phyloP scores from a whole-genome alignment of 2,797 vertebrate species.

The Octomys mimax region DNA sequence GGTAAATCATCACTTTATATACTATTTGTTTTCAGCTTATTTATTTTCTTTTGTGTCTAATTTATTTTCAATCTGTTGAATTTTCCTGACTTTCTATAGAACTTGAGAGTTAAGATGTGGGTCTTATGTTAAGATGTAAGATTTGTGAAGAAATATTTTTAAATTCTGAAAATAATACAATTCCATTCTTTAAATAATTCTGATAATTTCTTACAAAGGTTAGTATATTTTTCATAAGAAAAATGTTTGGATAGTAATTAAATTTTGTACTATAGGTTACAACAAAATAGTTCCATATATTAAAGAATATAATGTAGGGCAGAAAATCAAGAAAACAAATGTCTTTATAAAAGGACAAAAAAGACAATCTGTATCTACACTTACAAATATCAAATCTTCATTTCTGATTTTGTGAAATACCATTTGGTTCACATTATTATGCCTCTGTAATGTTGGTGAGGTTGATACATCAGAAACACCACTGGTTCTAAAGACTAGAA shows the following conservation, averaged over 20 bases:
- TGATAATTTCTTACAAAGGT: conserved; percentile 51
- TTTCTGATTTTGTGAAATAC: conserved; percentile 99
- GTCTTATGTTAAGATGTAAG: conserved; percentile 29
- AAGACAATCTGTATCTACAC: conserved; percentile 74
- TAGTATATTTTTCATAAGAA: conserved; percentile 40
- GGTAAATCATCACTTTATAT: neutral
- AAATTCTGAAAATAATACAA: conserved; percentile 30
- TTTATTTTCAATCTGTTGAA: conserved; percentile 33
- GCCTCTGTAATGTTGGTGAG: conserved; percentile 93
- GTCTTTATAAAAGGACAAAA: conserved; percentile 60
- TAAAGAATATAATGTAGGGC: conserved; percentile 15
- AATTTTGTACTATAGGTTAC: conserved; percentile 31
- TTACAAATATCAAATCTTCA: conserved; percentile 96
- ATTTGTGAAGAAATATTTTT: conserved; percentile 31
- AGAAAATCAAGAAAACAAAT: conserved; percentile 25
- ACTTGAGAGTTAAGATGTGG: conserved; percentile 21
- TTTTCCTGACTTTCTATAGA: conserved; percentile 41
- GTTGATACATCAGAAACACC: conserved; percentile 91
- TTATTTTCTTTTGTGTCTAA: conserved; percentile 42
- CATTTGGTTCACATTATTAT: conserved; percentile 97
- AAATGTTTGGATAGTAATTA: conserved; percentile 45
- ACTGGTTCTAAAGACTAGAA: conserved; percentile 95
- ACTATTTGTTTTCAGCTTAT: conserved; percentile 23
- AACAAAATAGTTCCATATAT: conserved; percentile 54
- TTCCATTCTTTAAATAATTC: conserved; percentile 69